Conservation (phyloP, 2,888 invertebrate genomes). For the Trissonchulus sp. region DNA sequence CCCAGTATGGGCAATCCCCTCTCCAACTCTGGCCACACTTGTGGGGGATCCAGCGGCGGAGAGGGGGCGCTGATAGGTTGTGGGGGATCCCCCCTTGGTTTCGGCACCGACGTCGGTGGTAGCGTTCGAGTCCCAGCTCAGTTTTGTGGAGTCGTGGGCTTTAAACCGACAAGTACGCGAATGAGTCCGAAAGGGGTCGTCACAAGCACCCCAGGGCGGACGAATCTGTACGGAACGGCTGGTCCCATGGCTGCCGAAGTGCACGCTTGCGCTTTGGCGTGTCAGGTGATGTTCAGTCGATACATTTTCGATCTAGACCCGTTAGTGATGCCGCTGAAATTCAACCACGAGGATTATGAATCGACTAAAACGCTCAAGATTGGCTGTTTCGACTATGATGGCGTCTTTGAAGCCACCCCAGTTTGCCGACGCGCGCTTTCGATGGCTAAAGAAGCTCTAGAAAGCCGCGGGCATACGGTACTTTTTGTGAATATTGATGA, state of each 20-base stretch:
- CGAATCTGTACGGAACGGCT: slow-evolving; percentile 9
- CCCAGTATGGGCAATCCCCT: too few species aligned
- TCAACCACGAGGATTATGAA: too few species aligned
- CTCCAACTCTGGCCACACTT: slow-evolving; percentile 40
- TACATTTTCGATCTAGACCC: background rate
- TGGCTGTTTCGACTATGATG: background rate
- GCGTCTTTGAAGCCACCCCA: background rate
- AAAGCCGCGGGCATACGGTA: slow-evolving; percentile 10
- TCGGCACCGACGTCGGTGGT: slow-evolving; percentile 55
- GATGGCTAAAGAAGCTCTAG: background rate
- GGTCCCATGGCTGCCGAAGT: slow-evolving; percentile 52
- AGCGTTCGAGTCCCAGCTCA: slow-evolving; percentile 54
- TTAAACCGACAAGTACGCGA: slow-evolving; percentile 30
- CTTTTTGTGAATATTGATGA: background rate
- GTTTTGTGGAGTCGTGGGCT: slow-evolving; percentile 53
- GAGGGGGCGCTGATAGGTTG: slow-evolving; percentile 53
- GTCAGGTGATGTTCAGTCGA: background rate
- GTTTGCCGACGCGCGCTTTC: background rate
- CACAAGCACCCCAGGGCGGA: slow-evolving; percentile 28
- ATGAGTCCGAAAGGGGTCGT: slow-evolving; percentile 23
- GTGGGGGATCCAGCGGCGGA: slow-evolving; percentile 55
- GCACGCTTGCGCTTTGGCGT: background rate
- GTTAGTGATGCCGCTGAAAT: too few species aligned
- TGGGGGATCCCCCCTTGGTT: slow-evolving; percentile 54
- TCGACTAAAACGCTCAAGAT: background rate